Evolutionary conservation across 53 echinoderm and acorn worm species (phyloP), one percentile per base, ranked within the genome.

Genomic region (Temnopleurus reevesii): DNA sequence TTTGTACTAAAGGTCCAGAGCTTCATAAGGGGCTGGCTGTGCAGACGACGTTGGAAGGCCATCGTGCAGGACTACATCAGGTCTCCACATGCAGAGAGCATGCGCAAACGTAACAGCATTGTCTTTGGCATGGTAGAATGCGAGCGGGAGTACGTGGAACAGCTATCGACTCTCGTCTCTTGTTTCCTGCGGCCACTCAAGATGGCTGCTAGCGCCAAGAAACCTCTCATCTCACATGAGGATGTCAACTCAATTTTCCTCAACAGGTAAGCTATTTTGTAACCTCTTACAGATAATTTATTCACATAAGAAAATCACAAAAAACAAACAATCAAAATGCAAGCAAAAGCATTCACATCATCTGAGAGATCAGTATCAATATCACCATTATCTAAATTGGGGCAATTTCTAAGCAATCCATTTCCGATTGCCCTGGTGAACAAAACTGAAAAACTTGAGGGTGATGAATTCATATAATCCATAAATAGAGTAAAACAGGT

Each of bases 161-260:
- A 99, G 80, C 84, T 99, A 44, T 99, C 99, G n/a, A 96, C 96
- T 4, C 85, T 99, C 26, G 96, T 99, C 81, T 99, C 96, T 26
- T 94, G 99, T 77, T 99, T 99, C 86, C 91, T 99, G 19, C 80
- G 99, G 8, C 99, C 99, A 5, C 95, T 99, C 89, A 99, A 99
- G 89, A 99, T 99, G 99, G 99, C 96, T 45, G 99, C 99, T 79
- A 99, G 99, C 61, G 94, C 99, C 71, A 99, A 99, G 94, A 99
- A 94, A 59, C 99, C 99, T 10, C 89, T 95, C 71, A 99, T 99
- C 81, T 94, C 96, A 5, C 99, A 99, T 34, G 99, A 99, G 66
- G 99, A 99, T 49, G 99, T 96, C 91, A 99, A 99, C 86, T 99
- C 99, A 7, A 95, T 99, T 47, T 99, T 99, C 89, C 94, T 99